These are phyloP conservation scores for Polypterus bichir DNA, from an alignment of 2,113 vertebrate genomes.

Conservation along the genomic window DNA sequence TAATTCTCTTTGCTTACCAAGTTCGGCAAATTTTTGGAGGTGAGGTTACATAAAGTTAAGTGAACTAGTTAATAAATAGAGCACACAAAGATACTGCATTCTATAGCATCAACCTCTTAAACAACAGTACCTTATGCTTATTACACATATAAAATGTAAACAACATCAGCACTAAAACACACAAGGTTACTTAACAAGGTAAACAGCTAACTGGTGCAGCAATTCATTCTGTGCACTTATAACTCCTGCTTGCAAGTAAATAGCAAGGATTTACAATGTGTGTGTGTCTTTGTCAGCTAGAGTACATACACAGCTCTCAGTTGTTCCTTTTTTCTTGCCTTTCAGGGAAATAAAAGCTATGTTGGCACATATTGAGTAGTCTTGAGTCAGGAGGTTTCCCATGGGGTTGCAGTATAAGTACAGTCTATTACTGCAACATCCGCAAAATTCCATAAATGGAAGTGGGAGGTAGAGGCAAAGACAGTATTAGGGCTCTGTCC, in stretches of 20 bases:
- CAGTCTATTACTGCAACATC: slow-evolving; percentile 43
- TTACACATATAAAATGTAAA: too few species aligned
- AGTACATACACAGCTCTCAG: background rate
- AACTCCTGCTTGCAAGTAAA: background rate
- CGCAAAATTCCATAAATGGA: slow-evolving; percentile 44
- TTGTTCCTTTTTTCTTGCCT: slow-evolving; percentile 7
- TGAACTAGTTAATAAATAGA: too few species aligned
- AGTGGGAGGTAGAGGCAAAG: slow-evolving; percentile 43
- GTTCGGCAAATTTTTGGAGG: too few species aligned
- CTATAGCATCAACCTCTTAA: too few species aligned
- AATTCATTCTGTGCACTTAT: background rate
- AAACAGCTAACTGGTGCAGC: background rate
- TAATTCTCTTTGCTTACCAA: too few species aligned
- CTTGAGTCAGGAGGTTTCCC: slow-evolving; percentile 38
- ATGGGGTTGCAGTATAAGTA: slow-evolving; percentile 31
- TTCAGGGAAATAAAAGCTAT: slow-evolving; percentile 31
- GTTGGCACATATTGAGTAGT: slow-evolving; percentile 36
- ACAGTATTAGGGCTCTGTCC: slow-evolving; percentile 37
- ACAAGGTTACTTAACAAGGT: too few species aligned
- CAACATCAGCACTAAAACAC: too few species aligned
- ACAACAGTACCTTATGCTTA: too few species aligned
- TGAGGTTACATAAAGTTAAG: too few species aligned
- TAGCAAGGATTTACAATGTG: background rate
- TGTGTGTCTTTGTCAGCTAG: background rate
- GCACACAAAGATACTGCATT: too few species aligned